Base-by-base conservation (phyloP, 1,140 invertebrate genomes). In the Patella vulgata region DNA sequence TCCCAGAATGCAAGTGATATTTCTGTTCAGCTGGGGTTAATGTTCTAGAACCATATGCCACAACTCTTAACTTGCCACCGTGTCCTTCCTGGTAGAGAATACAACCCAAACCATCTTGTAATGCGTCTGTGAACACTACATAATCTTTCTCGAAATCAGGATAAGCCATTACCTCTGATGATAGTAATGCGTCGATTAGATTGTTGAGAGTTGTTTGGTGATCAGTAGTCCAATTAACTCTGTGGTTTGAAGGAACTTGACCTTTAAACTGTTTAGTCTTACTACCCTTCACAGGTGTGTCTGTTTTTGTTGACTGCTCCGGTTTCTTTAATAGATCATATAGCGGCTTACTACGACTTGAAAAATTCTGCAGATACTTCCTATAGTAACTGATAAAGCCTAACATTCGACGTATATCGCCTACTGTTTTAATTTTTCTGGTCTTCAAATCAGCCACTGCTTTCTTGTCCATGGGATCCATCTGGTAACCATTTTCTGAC, bases 311-410 rank as follows among this genome's bases (percentile, higher is more conserved):
- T 63, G 8, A 79, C 63, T 86, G 59, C 28, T 75, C 59, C 33
- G 58, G 59, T n/a, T 71, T 30, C 67, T 78, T 64, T 21, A 55
- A 47, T 25, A 59, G 43, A 1, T 60, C 40, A 40, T 59, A 52
- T n/a, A 59, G 39, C 17, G 17, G 48, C 39, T 67, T 62, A 1
- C 53, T 53, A 33, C 39, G 17, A 1, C 59, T 14, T 14, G 81
- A 82, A 77, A 72, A 68, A 55, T 77, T 73, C 57, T 59, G 78
- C 28, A 86, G 72, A 63, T 84, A 85, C 57, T 70, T 66, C 1
- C 77, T 46, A 59, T 80, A 81, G 60, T 82, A 86, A 40, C 78
- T 76, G 30, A 81, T 44, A 25, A 88, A 66, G 1, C 87, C 87
- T 0, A 87, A 31, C 59, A 88, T 84, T 40, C 75, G 31, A 46